Conservation (phyloP, 35 echinoderm and acorn worm genomes). For the Patiria miniata region DNA sequence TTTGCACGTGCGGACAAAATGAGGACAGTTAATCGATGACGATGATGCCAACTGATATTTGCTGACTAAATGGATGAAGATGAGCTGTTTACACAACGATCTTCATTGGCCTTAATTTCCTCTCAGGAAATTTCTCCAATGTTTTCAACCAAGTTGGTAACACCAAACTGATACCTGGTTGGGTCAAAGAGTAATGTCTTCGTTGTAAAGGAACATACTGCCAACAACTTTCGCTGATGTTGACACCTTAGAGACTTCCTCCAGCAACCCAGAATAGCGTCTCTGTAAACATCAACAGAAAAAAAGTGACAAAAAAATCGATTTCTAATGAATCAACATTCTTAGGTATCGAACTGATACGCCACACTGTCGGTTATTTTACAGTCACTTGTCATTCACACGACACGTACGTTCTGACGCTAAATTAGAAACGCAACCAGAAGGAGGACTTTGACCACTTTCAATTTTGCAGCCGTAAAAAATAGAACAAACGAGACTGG, state of each 20-base stretch:
- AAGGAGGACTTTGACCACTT: not conserved
- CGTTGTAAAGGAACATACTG: not conserved
- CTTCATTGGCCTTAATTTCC: too few relatives aligned
- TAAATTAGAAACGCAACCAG: not conserved
- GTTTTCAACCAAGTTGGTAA: too few relatives aligned
- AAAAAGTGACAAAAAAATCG: not conserved
- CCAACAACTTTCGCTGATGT: not conserved
- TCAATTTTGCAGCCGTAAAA: not conserved
- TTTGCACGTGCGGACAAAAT: too few relatives aligned
- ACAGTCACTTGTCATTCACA: not conserved
- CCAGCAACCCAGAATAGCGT: not conserved
- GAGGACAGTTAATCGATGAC: too few relatives aligned
- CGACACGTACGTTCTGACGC: not conserved
- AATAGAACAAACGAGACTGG: not conserved
- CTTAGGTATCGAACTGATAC: not conserved
- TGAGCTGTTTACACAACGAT: too few relatives aligned
- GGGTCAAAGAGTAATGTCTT: not conserved
- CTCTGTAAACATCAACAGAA: not conserved
- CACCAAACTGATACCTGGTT: too few relatives aligned
- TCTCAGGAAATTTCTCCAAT: too few relatives aligned
- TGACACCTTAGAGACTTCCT: not conserved
- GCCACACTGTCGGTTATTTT: not conserved
- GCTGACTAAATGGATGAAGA: too few relatives aligned
- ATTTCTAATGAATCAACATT: slow-evolving; percentile 23
- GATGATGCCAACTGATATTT: too few relatives aligned